These are phyloP conservation scores for Halcyon senegalensis DNA, from an alignment of 2,113 vertebrate species.

Conservation along the genomic window DNA sequence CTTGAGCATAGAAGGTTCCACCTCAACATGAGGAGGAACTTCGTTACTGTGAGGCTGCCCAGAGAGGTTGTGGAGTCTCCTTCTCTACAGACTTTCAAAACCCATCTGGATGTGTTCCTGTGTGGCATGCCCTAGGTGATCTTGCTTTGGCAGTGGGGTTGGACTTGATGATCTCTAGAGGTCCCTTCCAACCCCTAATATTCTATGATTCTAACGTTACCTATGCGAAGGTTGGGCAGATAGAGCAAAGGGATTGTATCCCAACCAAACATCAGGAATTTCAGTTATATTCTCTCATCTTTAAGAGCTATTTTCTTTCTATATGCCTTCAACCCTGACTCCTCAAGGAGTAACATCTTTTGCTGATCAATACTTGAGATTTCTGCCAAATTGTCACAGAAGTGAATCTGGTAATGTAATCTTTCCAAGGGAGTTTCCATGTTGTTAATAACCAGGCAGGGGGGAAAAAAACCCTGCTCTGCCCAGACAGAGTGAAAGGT, in stretches of 20 bases:
- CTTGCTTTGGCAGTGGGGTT: no score
- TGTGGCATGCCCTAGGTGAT: no score
- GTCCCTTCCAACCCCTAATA: no score
- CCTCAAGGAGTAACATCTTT: neutral
- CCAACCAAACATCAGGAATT: neutral
- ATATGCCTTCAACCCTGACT: neutral
- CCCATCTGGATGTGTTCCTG: no score
- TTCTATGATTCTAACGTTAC: neutral
- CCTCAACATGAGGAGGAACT: no score
- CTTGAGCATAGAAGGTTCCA: no score
- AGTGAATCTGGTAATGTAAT: neutral
- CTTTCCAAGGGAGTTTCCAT: neutral
- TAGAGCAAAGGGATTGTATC: neutral
- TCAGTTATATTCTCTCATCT: neutral
- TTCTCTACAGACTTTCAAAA: no score
- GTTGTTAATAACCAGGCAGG: neutral
- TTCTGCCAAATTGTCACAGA: neutral
- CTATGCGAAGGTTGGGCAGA: rapidly evolving
- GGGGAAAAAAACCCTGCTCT: neutral
- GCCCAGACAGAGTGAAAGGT: neutral
- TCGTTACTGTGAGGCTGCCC: no score
- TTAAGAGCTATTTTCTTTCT: neutral
- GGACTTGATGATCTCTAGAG: no score
- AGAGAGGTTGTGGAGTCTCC: no score
- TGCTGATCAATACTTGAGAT: neutral